Evolutionary conservation across 2,888 invertebrate genomes (phyloP).

Genomic region (Holacanthella duospinosa): DNA sequence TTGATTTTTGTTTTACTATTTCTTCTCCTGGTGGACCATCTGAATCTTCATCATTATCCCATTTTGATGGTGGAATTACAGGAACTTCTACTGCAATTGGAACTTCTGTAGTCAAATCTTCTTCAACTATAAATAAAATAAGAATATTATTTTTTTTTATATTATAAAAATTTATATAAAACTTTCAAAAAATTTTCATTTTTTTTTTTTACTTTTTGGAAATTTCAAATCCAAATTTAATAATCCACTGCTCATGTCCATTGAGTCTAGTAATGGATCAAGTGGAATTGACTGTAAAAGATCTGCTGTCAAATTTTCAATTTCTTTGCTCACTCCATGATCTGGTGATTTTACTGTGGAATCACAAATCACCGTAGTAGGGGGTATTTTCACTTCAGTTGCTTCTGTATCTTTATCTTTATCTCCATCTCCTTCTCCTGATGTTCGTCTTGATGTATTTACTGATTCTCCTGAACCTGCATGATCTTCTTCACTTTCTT

Average conservation of each 20-base stretch:
- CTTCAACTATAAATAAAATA: background rate
- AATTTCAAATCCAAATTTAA: background rate
- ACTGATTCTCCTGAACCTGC: constrained; percentile 8
- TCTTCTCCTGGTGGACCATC: constrained; percentile 24
- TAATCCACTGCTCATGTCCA: background rate
- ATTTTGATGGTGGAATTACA: constrained; percentile 28
- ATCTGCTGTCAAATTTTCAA: background rate
- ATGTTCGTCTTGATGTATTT: background rate
- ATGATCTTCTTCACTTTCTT: constrained; percentile 9
- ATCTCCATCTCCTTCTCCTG: constrained; percentile 2
- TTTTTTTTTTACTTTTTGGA: background rate
- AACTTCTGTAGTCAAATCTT: background rate
- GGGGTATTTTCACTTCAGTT: background rate
- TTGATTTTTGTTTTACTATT: background rate
- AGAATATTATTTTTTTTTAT: too few species aligned
- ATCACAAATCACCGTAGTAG: constrained; percentile 21
- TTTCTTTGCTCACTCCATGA: background rate
- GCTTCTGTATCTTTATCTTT: too few species aligned
- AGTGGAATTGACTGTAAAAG: background rate
- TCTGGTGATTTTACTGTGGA: constrained; percentile 33
- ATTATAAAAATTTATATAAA: too few species aligned
- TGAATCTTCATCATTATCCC: constrained; percentile 39
- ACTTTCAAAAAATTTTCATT: background rate
- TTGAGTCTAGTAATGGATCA: background rate
- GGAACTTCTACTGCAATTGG: constrained; percentile 1